Evolutionary conservation across 2,113 vertebrate genomes (phyloP).

Genomic region (Leuciscus idus): DNA sequence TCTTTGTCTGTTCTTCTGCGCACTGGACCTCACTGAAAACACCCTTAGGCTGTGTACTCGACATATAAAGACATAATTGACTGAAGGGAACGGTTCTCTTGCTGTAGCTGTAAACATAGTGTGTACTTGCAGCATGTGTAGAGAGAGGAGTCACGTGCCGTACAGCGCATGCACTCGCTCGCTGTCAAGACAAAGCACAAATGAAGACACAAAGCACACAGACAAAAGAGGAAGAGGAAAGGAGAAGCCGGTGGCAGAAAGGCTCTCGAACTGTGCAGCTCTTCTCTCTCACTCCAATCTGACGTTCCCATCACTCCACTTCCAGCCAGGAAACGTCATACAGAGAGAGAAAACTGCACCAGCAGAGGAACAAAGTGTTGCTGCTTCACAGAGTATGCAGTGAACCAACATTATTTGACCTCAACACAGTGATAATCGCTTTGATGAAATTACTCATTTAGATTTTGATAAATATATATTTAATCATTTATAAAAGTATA

Average conservation of each 20-base stretch:
- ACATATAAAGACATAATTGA: background rate
- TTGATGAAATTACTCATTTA: no score
- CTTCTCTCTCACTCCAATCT: background rate
- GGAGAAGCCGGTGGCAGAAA: background rate
- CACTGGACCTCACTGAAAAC: background rate
- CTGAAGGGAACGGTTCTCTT: background rate
- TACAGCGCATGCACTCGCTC: background rate
- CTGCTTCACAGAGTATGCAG: background rate
- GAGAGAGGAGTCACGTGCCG: background rate
- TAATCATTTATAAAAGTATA: no score
- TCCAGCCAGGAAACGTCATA: background rate
- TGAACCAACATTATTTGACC: background rate
- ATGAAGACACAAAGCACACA: background rate
- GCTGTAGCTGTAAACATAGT: background rate
- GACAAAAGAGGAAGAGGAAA: slow-evolving; percentile 22
- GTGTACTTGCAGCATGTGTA: background rate
- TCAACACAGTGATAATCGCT: background rate
- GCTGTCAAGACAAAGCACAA: slow-evolving; percentile 5
- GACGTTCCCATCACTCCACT: background rate
- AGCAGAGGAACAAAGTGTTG: background rate
- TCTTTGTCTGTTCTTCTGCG: background rate
- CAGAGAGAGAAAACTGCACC: background rate
- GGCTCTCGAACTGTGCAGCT: background rate
- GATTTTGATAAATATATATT: no score
- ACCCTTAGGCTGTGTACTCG: background rate